phyloP scores from a whole-genome alignment of 2,888 invertebrate genomes.

The Apamea sordens region DNA sequence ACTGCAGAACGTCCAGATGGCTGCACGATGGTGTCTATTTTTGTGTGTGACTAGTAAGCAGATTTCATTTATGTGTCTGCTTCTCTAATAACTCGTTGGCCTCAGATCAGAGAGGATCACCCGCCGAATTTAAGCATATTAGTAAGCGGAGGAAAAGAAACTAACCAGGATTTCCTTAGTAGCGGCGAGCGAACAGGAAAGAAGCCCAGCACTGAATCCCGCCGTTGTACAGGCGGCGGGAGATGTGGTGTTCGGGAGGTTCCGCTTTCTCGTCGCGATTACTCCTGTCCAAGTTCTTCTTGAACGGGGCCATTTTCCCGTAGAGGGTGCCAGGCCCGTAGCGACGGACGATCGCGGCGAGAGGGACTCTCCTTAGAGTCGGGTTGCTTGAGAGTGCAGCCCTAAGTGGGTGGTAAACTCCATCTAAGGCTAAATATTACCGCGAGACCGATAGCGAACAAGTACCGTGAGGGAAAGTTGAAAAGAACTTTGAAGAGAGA shows the following conservation, averaged over 20 bases:
- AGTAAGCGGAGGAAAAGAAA: constrained; percentile 93
- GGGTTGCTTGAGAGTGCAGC: constrained; percentile 91
- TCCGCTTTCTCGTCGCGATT: constrained; percentile 72
- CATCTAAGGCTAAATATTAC: constrained; percentile 91
- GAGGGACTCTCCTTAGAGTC: constrained; percentile 81
- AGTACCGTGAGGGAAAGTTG: constrained; percentile 93
- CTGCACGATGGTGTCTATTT: constrained; percentile 10
- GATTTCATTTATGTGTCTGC: constrained; percentile 64
- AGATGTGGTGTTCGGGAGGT: constrained; percentile 90
- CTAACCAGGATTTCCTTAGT: constrained; percentile 80
- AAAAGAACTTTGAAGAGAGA: constrained; percentile 92
- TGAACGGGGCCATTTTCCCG: constrained; percentile 82
- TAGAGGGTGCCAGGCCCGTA: constrained; percentile 90
- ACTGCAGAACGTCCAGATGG: neutral
- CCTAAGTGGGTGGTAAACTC: constrained; percentile 91
- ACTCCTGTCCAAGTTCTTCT: constrained; percentile 86
- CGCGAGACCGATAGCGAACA: constrained; percentile 92
- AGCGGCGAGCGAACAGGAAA: constrained; percentile 87
- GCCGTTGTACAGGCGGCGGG: constrained; percentile 80
- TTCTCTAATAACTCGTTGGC: constrained; percentile 71
- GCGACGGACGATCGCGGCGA: constrained; percentile 74
- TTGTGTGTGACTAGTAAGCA: constrained; percentile 8
- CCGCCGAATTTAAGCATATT: constrained; percentile 92
- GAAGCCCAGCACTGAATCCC: constrained; percentile 91
- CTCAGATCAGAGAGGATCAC: constrained; percentile 68